A percentile compares a stretch with the other conserved stretches of the same genome.
Evolutionary conservation across 1,140 invertebrate species (phyloP).

Genomic region (Aphaenogaster rudis): DNA sequence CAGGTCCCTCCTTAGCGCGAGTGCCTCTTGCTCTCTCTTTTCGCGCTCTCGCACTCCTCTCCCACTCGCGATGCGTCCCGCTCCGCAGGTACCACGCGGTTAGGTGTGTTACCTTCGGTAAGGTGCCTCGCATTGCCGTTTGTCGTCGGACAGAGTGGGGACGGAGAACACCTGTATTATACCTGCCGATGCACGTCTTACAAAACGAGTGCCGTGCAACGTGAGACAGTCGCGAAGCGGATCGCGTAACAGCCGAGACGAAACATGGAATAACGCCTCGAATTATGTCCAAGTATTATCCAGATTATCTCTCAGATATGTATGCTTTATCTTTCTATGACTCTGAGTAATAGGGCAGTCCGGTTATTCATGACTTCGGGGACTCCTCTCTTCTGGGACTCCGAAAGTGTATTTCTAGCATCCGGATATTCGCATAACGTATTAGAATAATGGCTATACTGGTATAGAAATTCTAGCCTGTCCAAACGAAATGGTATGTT

Average conservation of each 20-base stretch:
- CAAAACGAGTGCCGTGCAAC: conserved; percentile 1
- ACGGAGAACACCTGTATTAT: conserved; percentile 16
- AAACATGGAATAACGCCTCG: neutral
- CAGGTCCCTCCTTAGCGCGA: conserved; percentile 69
- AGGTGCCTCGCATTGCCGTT: conserved; percentile 71
- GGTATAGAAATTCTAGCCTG: neutral
- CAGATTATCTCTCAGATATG: neutral
- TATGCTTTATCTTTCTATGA: neutral
- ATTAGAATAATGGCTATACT: neutral
- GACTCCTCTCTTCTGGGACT: neutral
- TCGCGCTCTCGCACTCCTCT: conserved; percentile 56
- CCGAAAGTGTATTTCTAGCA: neutral
- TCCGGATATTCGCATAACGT: neutral
- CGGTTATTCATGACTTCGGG: neutral
- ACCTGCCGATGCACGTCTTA: conserved; percentile 40
- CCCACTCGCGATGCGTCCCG: conserved; percentile 60
- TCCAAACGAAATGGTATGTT: neutral
- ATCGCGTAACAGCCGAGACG: neutral
- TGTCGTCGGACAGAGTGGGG: conserved; percentile 67
- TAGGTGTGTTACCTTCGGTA: conserved; percentile 68
- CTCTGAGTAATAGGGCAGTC: too few relatives aligned
- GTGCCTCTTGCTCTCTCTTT: conserved; percentile 69
- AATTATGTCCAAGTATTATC: neutral
- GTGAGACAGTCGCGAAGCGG: neutral
- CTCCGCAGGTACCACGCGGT: conserved; percentile 60